Percentiles rank a stretch among this genome's conserved stretches.
These are phyloP conservation scores for Alouatta palliata DNA, from an alignment of 2,113 vertebrate species.

Conservation along the genomic window DNA sequence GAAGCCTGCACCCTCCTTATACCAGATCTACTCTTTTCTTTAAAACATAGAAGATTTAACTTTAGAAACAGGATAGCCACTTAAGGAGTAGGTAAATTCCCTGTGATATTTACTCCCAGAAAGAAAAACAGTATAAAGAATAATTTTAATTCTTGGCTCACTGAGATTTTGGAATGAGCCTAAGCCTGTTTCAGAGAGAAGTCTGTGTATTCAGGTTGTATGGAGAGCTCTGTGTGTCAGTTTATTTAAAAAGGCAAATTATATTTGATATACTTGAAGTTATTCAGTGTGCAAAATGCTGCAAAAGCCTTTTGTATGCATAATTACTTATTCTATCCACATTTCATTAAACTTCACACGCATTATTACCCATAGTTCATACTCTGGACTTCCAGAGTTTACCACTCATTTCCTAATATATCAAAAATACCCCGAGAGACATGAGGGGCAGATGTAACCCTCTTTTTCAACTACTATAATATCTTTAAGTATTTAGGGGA, in stretches of 20 bases:
- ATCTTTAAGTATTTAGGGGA: background rate
- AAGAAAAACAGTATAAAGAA: conserved; percentile 18
- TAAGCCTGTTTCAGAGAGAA: conserved; percentile 21
- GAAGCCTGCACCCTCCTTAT: background rate
- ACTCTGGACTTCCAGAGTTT: no score
- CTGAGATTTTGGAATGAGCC: conserved; percentile 20
- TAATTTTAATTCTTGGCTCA: conserved; percentile 22
- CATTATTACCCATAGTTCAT: background rate
- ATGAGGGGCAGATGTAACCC: no score
- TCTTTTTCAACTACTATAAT: no score
- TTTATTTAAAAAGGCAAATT: background rate
- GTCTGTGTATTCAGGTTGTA: background rate
- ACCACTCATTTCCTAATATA: background rate
- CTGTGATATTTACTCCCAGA: conserved; percentile 40
- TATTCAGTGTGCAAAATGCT: background rate
- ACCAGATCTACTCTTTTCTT: background rate
- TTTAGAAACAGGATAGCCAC: background rate
- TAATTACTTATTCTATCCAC: background rate
- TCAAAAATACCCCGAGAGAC: no score
- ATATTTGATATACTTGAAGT: background rate
- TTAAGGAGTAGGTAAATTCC: background rate
- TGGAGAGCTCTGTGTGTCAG: background rate
- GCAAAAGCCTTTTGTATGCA: background rate
- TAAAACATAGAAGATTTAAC: background rate
- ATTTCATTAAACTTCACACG: background rate